Base-by-base conservation (phyloP, 2,888 invertebrate species). In the Andrena praecox region DNA sequence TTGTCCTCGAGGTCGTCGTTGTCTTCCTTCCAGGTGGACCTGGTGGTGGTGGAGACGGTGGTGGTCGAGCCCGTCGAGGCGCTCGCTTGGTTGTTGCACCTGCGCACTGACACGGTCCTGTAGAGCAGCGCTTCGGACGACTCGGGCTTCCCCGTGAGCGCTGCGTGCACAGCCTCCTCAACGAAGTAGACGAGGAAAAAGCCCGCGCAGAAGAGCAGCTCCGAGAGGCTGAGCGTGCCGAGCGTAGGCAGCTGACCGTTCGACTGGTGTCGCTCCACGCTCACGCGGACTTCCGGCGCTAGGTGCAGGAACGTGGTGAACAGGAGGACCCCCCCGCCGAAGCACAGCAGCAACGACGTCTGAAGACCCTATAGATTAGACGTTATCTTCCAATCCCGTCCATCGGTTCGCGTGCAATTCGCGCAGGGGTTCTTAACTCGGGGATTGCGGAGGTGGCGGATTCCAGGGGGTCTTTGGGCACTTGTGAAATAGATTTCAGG, bases 221-320 rank as follows among this genome's bases (percentile, higher is more conserved):
- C 95, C 4, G 95, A 91, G 7, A 95, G 94, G 12, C 96, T 93
- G 24, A 95, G 93, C 27, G 94, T 93, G 1, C 94, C 94, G 2
- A 95, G 87, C 4, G 91, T 91, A 1, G 95, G 94, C 16, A 96
- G 91, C 59, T 93, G 93, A 0, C 94, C 94, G 31, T 93, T 92
- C 1, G 91, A 87, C 80, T 95, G 94, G 62, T 96, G 94, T 7
- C 90, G 87, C 48, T 94, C 94, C 82, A 96, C 95, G 82, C 95
- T 95, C 84, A 95, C 95, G n/a, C 96, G 93, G 20, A 96, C 96
- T 93, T 96, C 96, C 24, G 96, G 96, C 66, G 96, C 95, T 52
- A 96, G 93, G 88, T 96, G 96, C 4, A 96, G 92, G 90, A 96
- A 96, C 10, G 96, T 95, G 24, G 96, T 96, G 91, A 95, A 96